Evolutionary conservation across 2,113 vertebrate genomes (phyloP).

Genomic region (Petaurus breviceps): DNA sequence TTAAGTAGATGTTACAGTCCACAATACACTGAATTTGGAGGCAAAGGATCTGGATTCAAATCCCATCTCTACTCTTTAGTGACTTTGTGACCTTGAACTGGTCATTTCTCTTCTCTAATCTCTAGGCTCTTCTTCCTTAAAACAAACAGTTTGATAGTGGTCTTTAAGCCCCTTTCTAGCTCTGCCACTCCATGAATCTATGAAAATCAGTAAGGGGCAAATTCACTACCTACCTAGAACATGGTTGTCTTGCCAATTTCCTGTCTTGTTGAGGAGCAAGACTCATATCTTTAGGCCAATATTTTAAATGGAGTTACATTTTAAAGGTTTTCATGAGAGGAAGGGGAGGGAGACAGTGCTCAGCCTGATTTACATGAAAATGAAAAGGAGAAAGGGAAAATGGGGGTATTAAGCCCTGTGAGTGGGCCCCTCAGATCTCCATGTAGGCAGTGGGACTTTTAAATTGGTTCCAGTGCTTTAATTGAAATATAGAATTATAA

Average conservation of each 20-base stretch:
- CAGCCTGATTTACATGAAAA: constrained; percentile 79
- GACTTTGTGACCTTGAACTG: not conserved
- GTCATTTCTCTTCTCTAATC: not conserved
- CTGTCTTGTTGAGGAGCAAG: constrained; percentile 7
- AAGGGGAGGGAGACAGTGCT: constrained; percentile 70
- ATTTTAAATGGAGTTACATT: constrained; percentile 77
- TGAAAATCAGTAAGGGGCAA: not conserved
- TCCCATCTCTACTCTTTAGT: not conserved
- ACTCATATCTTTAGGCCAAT: not conserved
- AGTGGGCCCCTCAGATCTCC: constrained; percentile 68
- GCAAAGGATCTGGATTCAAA: not conserved
- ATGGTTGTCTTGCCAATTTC: not conserved
- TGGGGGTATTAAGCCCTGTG: constrained; percentile 66
- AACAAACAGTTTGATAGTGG: not conserved
- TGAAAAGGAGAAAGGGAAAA: constrained; percentile 61
- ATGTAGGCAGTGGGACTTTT: constrained; percentile 63
- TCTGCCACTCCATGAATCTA: not conserved
- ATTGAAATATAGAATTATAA: constrained; percentile 70
- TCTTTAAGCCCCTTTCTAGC: not conserved
- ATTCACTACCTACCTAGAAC: not conserved
- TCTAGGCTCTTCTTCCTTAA: not conserved
- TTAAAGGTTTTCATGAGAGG: constrained; percentile 76
- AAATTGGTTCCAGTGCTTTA: constrained; percentile 67
- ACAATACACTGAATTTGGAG: not conserved
- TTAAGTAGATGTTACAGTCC: not conserved